A percentile compares a stretch with the other conserved stretches of the same genome.
Conservation (phyloP, 1,140 invertebrate species). For the Hormaphis cornu region DNA sequence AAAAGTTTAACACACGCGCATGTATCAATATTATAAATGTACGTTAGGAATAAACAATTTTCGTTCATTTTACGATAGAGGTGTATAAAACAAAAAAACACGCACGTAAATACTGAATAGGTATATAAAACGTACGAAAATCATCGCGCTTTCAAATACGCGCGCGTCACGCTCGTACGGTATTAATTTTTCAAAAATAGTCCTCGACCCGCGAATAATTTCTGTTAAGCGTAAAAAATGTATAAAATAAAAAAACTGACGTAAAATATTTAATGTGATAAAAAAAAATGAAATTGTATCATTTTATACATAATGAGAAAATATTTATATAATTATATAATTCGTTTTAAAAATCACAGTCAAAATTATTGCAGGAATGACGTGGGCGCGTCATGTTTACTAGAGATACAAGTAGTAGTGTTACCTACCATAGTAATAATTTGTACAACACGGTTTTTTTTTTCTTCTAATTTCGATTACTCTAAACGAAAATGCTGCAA, state of each 20-base stretch:
- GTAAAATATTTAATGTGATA: background rate
- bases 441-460: no score
- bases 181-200: background rate
- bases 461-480: no score
- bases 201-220: background rate
- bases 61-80: constrained; percentile 14
- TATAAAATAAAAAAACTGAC: background rate
- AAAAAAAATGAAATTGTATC: constrained; percentile 9
- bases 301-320: constrained; percentile 24
- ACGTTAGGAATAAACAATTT: constrained; percentile 27
- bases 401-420: no score
- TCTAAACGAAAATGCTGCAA: no score
- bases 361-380: constrained; percentile 24
- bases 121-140: background rate
- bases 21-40: constrained; percentile 7
- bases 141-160: no score
- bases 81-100: constrained; percentile 1
- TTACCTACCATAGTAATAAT: no score
- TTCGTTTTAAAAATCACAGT: constrained; percentile 28
- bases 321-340: constrained; percentile 22
- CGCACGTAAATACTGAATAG: constrained; percentile 8
- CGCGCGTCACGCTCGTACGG: background rate
- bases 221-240: background rate
- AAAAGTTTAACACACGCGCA: no score
- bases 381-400: background rate